Conservation (phyloP, 2,113 vertebrate genomes). For the Bos javanicus region DNA sequence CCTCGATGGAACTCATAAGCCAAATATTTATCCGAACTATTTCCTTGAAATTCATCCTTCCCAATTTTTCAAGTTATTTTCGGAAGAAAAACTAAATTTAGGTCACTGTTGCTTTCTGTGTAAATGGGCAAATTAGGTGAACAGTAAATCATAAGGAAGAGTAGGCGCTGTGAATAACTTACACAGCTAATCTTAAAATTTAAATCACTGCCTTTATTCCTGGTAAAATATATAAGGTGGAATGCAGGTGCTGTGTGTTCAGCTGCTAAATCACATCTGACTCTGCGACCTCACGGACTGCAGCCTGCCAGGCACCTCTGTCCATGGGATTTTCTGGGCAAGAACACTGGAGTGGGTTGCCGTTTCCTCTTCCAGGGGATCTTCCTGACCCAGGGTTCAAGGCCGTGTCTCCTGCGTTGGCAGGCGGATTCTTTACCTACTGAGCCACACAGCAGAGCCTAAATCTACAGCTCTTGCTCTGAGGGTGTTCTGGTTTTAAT, state of each 20-base stretch:
- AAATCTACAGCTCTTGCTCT: background rate
- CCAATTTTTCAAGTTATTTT: background rate
- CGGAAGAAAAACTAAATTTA: background rate
- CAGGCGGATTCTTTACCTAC: background rate
- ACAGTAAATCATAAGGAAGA: background rate
- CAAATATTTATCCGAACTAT: slow-evolving; percentile 9
- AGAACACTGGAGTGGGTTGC: background rate
- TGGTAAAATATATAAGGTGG: background rate
- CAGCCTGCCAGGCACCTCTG: background rate
- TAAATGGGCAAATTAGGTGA: background rate
- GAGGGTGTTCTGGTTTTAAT: slow-evolving; percentile 9
- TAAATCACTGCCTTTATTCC: background rate
- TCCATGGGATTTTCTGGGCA: background rate
- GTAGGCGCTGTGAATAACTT: background rate
- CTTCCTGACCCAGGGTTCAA: background rate
- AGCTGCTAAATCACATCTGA: background rate
- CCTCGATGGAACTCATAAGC: background rate
- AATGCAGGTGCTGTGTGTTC: background rate
- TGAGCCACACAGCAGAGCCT: background rate
- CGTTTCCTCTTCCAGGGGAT: background rate
- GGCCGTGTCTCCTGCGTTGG: background rate
- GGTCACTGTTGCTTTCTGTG: background rate
- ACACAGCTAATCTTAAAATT: background rate
- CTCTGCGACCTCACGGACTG: background rate
- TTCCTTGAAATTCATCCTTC: background rate